Conservation (phyloP, 1,140 invertebrate genomes). For the Cyphomyrmex costatus region DNA sequence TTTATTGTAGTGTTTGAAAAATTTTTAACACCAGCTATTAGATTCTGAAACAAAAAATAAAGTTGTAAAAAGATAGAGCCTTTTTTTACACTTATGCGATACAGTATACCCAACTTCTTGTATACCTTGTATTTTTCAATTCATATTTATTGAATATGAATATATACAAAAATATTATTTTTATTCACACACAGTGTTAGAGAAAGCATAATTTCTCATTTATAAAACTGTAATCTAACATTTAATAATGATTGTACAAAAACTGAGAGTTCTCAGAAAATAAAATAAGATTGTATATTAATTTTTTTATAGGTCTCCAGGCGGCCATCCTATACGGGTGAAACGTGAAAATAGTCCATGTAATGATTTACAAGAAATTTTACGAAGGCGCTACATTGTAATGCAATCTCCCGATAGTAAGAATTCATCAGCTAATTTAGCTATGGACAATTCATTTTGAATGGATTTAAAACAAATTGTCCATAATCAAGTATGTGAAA, state of each 20-base stretch:
- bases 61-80: no score
- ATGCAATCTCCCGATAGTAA: slow-evolving; percentile 84
- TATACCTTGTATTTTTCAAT: neutral
- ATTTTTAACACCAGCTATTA: no score
- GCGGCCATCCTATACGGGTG: slow-evolving; percentile 80
- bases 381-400: slow-evolving; percentile 83
- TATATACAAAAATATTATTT: neutral
- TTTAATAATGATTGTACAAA: neutral
- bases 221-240: neutral
- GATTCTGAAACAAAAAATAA: no score
- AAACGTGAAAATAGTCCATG: slow-evolving; percentile 85
- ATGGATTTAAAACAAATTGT: slow-evolving; percentile 6
- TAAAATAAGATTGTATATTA: slow-evolving; percentile 3
- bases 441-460: slow-evolving; percentile 82
- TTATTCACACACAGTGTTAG: neutral
- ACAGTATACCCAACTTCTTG: no score
- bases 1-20: no score
- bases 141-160: neutral
- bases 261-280: neutral
- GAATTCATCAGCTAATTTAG: slow-evolving; percentile 81
- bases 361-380: slow-evolving; percentile 85
- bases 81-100: no score
- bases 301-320: slow-evolving; percentile 81
- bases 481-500: slow-evolving; percentile 22
- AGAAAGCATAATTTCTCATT: neutral